Evolutionary conservation across 2,797 vertebrate genomes (phyloP), one percentile per base, ranked within the genome.

Genomic region (Orestias chungarensis): DNA sequence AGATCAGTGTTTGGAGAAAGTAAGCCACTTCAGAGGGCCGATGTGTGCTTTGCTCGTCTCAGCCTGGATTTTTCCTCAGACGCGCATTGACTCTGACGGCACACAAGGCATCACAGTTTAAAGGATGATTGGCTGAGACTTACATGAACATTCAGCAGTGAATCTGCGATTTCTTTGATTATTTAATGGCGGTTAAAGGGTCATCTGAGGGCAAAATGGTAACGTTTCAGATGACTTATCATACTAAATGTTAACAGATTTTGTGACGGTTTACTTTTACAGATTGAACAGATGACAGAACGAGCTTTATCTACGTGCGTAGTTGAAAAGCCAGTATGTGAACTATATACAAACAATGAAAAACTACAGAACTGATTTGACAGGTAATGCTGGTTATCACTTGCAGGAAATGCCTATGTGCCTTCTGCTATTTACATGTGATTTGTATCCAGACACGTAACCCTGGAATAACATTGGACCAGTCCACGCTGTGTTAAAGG

Each of bases 1-100:
- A 86, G 86, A 92, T 92, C 84, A 84, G 84, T 87, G 88, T 92
- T 87, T 85, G 71, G 83, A 90, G 87, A 84, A 85, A 79, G 79
- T 81, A 77, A 86, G 81, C 82, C 86, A 85, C 86, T 90, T 87
- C 76, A 84, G 81, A 82, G 79, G 80, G 80, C 72, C 47, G 74
- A 82, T 86, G 83, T 88, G 81, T 72, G 71, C 73, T 74, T 75
- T 67, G 68, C 82, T 73, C 23, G n/a, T 73, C 76, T 76, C 59
- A 59, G 69, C 72, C 72, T 80, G 31, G 15, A 78, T 75, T 78
- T 80, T 52, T 78, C 66, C 50, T 38, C 7, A 25, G 72, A 82
- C 70, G 68, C 62, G 62, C 74, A 61, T 1, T 42, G 42, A 35
- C 71, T 67, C 73, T 50, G 78, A 83, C 74, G 74, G 83, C 66